phyloP scores from a whole-genome alignment of 2,113 vertebrate species.

The Salvelinus namaycush region DNA sequence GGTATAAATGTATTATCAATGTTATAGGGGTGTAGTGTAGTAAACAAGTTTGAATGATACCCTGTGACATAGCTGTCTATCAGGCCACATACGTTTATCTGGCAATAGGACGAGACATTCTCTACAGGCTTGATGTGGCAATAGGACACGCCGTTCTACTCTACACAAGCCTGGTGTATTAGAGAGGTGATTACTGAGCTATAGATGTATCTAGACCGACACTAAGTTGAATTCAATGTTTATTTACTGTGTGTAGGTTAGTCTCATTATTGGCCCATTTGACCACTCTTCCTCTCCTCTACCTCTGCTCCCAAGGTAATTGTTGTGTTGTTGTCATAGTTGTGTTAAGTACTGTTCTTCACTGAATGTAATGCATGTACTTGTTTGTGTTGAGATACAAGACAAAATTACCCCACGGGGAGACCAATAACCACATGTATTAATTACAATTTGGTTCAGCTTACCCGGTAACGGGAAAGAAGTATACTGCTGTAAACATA shows the following conservation, averaged over 20 bases:
- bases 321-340: no score
- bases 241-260: neutral
- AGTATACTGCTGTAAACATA: no score
- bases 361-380: no score
- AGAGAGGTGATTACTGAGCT: neutral
- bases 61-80: neutral
- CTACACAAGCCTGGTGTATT: neutral
- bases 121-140: neutral
- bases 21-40: neutral
- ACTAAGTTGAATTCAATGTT: slow-evolving; percentile 1
- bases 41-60: slow-evolving; percentile 1
- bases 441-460: no score
- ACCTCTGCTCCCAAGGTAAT: neutral
- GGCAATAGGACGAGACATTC: no score
- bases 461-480: no score
- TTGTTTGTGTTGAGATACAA: no score
- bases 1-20: neutral
- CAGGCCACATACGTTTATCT: neutral
- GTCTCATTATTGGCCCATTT: neutral
- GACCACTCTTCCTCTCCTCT: no score
- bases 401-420: no score
- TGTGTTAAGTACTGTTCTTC: no score
- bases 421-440: no score
- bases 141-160: neutral
- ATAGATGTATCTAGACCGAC: neutral